phyloP scores from a whole-genome alignment of 2,113 vertebrate genomes.

The Petaurus breviceps region DNA sequence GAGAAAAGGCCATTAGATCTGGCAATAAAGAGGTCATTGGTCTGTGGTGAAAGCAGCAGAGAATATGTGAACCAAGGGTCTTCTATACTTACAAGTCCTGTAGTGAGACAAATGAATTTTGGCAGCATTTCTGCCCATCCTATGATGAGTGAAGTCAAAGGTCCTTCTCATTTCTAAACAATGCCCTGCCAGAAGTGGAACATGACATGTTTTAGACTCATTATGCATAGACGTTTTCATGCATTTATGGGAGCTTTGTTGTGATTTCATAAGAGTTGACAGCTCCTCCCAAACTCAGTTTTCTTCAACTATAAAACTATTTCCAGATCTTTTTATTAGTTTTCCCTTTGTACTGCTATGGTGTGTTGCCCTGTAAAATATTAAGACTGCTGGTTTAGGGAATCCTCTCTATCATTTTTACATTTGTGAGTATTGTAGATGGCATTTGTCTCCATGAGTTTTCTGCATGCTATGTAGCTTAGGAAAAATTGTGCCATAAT shows the following conservation, averaged over 20 bases:
- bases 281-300: slow-evolving; percentile 55
- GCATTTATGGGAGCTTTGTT: slow-evolving; percentile 53
- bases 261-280: slow-evolving; percentile 51
- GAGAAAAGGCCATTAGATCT: too few relatives aligned
- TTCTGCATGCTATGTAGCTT: slow-evolving; percentile 33
- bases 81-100: slow-evolving; percentile 43
- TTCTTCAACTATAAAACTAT: slow-evolving; percentile 63
- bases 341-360: slow-evolving; percentile 65
- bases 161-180: slow-evolving; percentile 1
- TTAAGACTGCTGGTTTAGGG: slow-evolving; percentile 60
- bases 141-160: slow-evolving; percentile 34
- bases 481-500: slow-evolving; percentile 11
- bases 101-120: not conserved
- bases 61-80: not conserved
- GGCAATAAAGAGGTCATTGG: too few relatives aligned
- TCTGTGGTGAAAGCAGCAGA: not conserved
- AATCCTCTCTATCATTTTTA: slow-evolving; percentile 48
- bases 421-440: slow-evolving; percentile 61
- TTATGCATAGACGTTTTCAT: slow-evolving; percentile 4
- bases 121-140: not conserved
- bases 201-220: not conserved
- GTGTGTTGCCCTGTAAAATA: slow-evolving; percentile 63
- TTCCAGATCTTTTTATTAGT: slow-evolving; percentile 75
- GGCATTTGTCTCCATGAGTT: slow-evolving; percentile 46
- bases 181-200: slow-evolving; percentile 27